These are phyloP conservation scores for Pomacea maculata DNA, from an alignment of 1,140 invertebrate species.

Conservation along the genomic window DNA sequence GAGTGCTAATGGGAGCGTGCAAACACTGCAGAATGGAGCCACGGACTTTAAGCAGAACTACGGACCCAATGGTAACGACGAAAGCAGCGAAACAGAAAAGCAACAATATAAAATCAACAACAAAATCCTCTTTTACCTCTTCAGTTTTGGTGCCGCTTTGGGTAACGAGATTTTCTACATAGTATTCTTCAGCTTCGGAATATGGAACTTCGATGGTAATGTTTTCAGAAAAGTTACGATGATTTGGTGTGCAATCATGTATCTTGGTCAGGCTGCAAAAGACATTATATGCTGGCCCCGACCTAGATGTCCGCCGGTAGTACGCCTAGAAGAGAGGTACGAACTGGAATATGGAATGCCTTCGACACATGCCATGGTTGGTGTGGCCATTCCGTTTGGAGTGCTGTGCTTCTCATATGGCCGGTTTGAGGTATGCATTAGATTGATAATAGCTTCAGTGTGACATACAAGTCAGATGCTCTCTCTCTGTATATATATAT, in stretches of 20 bases:
- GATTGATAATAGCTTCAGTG: no score
- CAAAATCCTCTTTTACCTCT: conserved; percentile 87
- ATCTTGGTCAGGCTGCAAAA: conserved; percentile 79
- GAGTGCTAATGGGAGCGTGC: background rate
- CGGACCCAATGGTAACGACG: background rate
- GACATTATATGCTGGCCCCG: conserved; percentile 80
- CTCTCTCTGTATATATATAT: no score
- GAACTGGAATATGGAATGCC: conserved; percentile 95
- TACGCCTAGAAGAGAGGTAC: conserved; percentile 80
- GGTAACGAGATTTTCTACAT: conserved; percentile 91
- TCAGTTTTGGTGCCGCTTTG: conserved; percentile 82
- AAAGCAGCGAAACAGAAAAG: background rate
- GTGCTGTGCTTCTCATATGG: conserved; percentile 81
- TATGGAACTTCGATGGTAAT: conserved; percentile 80
- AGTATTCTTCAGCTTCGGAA: conserved; percentile 87
- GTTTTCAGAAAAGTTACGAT: conserved; percentile 73
- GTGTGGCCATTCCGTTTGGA: conserved; percentile 85
- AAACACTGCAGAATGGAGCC: background rate
- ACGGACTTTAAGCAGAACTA: conserved; percentile 5
- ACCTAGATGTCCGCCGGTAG: conserved; percentile 81
- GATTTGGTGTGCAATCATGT: conserved; percentile 86
- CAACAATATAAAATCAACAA: conserved; percentile 73
- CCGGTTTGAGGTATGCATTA: conserved; percentile 77
- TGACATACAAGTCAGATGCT: no score
- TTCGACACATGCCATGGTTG: conserved; percentile 93